Evolutionary conservation across 92 coral and sea anemone genomes (phyloP).

Genomic region (Palythoa heliodiscus): DNA sequence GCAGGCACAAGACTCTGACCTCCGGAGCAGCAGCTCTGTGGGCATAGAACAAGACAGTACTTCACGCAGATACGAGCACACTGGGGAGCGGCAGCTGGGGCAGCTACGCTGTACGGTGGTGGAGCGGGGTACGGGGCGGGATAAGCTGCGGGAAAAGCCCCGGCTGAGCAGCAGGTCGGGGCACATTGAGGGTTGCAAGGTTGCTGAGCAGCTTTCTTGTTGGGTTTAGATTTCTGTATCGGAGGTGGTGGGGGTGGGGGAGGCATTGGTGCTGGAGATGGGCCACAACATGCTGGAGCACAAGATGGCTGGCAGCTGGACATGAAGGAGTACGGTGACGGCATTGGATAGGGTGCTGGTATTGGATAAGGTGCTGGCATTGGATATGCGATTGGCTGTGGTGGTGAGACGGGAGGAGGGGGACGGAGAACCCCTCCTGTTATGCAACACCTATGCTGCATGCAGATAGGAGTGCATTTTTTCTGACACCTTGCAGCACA

Average conservation of each 20-base stretch:
- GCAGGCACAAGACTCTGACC: constrained; percentile 46
- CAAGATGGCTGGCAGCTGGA: constrained; percentile 67
- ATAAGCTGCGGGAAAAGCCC: constrained; percentile 57
- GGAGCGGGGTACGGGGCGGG: constrained; percentile 57
- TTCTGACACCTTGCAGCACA: constrained; percentile 64
- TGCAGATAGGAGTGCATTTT: constrained; percentile 78
- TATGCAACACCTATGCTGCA: constrained; percentile 78
- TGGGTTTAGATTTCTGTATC: constrained; percentile 57
- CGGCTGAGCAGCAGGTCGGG: constrained; percentile 75
- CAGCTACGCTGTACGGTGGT: constrained; percentile 48
- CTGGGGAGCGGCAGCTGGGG: constrained; percentile 26
- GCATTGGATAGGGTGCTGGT: constrained; percentile 59
- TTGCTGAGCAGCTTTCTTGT: constrained; percentile 34
- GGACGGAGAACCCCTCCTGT: constrained; percentile 40
- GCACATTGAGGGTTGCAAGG: constrained; percentile 70
- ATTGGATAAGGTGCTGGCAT: constrained; percentile 54
- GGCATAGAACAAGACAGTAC: constrained; percentile 86
- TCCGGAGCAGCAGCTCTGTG: constrained; percentile 75
- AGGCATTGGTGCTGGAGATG: constrained; percentile 58
- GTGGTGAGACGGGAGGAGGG: constrained; percentile 62
- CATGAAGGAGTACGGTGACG: constrained; percentile 20
- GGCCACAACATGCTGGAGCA: constrained; percentile 76
- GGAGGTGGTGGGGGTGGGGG: constrained; percentile 51
- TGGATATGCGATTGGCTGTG: constrained; percentile 62
- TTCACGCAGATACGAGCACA: constrained; percentile 84